These are phyloP conservation scores for Tanytarsus gracilentus DNA, from an alignment of 2,888 invertebrate species.

Conservation along the genomic window DNA sequence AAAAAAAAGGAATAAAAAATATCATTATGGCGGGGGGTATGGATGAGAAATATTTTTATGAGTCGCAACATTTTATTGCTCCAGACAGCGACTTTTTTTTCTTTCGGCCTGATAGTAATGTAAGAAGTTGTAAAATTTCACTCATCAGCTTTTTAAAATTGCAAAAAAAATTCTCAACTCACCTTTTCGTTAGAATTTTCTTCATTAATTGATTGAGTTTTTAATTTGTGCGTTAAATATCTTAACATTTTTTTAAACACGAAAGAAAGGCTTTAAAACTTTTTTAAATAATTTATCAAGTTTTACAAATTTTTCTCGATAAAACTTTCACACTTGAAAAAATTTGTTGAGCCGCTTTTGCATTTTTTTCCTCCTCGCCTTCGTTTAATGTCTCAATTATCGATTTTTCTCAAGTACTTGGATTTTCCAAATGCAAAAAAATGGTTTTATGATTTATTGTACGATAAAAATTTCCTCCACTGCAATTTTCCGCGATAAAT, in stretches of 20 bases:
- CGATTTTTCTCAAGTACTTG: conserved; percentile 22
- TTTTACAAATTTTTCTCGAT: neutral
- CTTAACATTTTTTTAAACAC: conserved; percentile 33
- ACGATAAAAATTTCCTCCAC: neutral
- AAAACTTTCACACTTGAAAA: neutral
- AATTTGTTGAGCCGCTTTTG: conserved; percentile 12
- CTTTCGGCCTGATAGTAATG: neutral
- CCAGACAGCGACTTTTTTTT: conserved; percentile 19
- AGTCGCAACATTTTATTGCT: conserved; percentile 3
- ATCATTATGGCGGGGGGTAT: conserved; percentile 20
- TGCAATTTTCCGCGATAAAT: neutral
- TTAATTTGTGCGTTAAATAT: conserved; percentile 36
- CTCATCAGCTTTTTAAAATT: neutral
- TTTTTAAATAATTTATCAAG: neutral
- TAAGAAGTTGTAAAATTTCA: neutral
- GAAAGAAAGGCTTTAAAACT: neutral
- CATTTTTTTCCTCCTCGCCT: neutral
- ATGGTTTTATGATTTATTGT: neutral
- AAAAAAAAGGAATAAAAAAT: conserved; percentile 15
- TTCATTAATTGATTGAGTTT: conserved; percentile 36
- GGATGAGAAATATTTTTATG: conserved; percentile 23
- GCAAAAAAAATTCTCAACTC: conserved; percentile 13
- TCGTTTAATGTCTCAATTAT: conserved; percentile 20
- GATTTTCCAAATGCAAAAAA: neutral
- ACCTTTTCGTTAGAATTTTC: conserved; percentile 33